These are phyloP conservation scores for Temnothorax curvispinosus DNA, from an alignment of 1,140 invertebrate species.

Conservation along the genomic window DNA sequence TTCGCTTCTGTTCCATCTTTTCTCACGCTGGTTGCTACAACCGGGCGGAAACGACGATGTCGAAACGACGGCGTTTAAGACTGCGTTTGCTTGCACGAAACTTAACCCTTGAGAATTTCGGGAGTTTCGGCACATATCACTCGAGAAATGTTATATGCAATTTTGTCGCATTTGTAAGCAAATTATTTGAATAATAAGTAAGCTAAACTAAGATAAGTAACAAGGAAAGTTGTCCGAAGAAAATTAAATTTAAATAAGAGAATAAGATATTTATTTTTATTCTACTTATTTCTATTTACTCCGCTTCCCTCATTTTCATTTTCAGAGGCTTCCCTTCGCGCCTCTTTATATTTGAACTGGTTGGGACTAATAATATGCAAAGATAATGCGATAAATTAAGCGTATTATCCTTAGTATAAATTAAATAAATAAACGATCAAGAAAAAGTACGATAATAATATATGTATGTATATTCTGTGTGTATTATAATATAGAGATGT, in stretches of 20 bases:
- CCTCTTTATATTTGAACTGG: background rate
- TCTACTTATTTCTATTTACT: background rate
- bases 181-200: background rate
- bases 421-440: background rate
- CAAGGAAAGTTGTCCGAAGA: background rate
- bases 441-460: background rate
- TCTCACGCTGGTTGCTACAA: background rate
- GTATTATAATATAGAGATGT: background rate
- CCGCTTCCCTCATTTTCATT: background rate
- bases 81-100: background rate
- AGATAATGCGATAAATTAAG: conserved; percentile 3
- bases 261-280: background rate
- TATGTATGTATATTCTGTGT: too few species aligned
- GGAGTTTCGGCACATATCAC: background rate
- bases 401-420: background rate
- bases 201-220: background rate
- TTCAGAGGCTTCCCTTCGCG: too few species aligned
- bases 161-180: background rate
- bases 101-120: background rate
- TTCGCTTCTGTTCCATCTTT: conserved; percentile 1
- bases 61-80: background rate
- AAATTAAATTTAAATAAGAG: background rate
- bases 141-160: background rate
- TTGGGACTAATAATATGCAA: conserved; percentile 1
- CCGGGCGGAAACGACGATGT: background rate